These are phyloP conservation scores for Cisticola juncidis DNA, from an alignment of 2,113 vertebrate species.

Conservation along the genomic window DNA sequence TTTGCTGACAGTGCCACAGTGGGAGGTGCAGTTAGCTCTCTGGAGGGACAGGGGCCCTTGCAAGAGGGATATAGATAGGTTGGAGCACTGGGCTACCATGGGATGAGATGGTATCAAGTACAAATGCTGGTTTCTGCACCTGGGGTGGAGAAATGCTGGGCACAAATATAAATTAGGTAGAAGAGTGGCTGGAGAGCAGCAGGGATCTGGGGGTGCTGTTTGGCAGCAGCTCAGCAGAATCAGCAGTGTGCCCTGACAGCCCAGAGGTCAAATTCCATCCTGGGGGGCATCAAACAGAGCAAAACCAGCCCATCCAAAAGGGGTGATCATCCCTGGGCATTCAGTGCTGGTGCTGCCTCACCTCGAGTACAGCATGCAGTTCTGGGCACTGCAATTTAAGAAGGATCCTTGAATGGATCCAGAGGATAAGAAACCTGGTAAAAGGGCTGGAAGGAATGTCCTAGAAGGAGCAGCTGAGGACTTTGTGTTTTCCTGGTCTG, in stretches of 20 bases:
- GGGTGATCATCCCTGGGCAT: not conserved
- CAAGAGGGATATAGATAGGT: not conserved
- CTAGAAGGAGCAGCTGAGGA: not conserved
- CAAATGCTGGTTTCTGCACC: no score
- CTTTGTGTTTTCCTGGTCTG: not conserved
- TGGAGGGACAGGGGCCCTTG: not conserved
- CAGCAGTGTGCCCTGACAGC: not conserved
- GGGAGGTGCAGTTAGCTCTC: not conserved
- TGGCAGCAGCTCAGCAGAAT: not conserved
- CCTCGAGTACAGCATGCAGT: not conserved
- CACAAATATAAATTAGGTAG: not conserved
- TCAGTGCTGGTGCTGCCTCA: not conserved
- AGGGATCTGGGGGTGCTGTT: not conserved
- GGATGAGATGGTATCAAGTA: no score
- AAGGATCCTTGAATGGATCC: not conserved
- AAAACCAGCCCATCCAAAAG: not conserved
- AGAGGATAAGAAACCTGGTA: not conserved
- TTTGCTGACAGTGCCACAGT: not conserved
- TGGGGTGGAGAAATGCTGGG: not conserved
- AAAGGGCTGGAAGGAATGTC: not conserved
- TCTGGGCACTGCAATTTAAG: not conserved
- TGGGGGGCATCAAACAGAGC: not conserved
- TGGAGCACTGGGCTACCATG: not conserved
- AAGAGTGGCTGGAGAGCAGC: not conserved
- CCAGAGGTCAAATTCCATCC: not conserved